Percentiles rank a stretch among this genome's conserved stretches.
Evolutionary conservation across 1,140 invertebrate species (phyloP).

Genomic region (Helicoverpa zea): DNA sequence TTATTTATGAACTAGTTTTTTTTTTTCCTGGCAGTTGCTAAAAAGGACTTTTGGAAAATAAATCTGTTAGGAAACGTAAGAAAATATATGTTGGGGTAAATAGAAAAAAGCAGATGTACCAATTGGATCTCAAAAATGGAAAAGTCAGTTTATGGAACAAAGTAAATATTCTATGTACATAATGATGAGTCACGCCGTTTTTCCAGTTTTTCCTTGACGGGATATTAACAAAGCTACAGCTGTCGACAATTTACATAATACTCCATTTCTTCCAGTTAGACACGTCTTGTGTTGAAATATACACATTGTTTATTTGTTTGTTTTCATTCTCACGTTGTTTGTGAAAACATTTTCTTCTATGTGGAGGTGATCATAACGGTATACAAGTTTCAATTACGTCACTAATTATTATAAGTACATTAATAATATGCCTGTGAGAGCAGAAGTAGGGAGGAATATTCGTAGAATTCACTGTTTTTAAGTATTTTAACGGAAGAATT

Average conservation of each 20-base stretch:
- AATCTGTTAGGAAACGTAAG: not conserved
- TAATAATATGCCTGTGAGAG: too few species aligned
- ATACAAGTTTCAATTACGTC: too few species aligned
- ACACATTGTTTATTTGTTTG: conserved; percentile 17
- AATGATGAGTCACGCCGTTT: conserved; percentile 20
- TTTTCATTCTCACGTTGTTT: conserved; percentile 33
- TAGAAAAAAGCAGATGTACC: not conserved
- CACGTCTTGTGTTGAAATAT: conserved; percentile 7
- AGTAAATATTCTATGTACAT: conserved; percentile 32
- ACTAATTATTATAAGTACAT: too few species aligned
- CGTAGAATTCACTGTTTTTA: too few species aligned
- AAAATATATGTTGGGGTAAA: not conserved
- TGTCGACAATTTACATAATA: conserved; percentile 40
- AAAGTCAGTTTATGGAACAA: conserved; percentile 10
- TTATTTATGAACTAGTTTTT: not conserved
- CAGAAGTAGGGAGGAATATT: too few species aligned
- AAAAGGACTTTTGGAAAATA: not conserved
- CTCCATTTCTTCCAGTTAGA: conserved; percentile 28
- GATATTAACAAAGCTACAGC: conserved; percentile 28
- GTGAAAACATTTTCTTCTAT: not conserved
- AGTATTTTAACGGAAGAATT: too few species aligned
- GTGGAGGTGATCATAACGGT: not conserved
- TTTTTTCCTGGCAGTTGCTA: not conserved
- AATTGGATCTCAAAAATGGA: conserved; percentile 28
- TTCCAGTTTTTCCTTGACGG: conserved; percentile 16